These are phyloP conservation scores for Oreortyx pictus DNA, from an alignment of 2,797 vertebrate species.

Conservation along the genomic window DNA sequence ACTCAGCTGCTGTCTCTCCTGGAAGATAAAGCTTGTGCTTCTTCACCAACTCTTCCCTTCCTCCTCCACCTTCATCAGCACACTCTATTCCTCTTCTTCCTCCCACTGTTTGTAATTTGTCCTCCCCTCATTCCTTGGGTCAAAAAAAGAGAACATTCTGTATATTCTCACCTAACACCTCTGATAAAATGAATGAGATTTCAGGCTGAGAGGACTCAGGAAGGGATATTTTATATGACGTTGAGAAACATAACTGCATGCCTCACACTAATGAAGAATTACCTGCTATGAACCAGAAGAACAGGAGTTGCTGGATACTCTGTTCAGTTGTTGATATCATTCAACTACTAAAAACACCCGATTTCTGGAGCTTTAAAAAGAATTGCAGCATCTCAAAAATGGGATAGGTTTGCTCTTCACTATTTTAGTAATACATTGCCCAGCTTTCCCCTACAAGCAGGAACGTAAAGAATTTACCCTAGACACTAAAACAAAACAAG, in stretches of 20 bases:
- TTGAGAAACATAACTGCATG: background rate
- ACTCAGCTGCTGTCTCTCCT: background rate
- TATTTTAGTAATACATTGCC: slow-evolving; percentile 31
- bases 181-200: slow-evolving; percentile 42
- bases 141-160: background rate
- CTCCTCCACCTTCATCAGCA: background rate
- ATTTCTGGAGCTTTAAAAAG: slow-evolving; percentile 36
- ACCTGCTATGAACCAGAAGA: slow-evolving; percentile 43
- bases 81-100: background rate
- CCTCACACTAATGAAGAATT: slow-evolving; percentile 45
- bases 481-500: background rate
- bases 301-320: background rate
- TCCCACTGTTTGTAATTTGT: background rate
- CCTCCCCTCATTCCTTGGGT: background rate
- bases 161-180: background rate
- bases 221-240: slow-evolving; percentile 23
- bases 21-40: slow-evolving; percentile 12
- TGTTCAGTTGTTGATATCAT: slow-evolving; percentile 34
- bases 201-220: slow-evolving; percentile 18
- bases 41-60: background rate
- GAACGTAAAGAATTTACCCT: background rate
- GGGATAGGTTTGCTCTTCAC: slow-evolving; percentile 34
- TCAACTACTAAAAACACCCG: slow-evolving; percentile 11
- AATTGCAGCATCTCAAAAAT: slow-evolving; percentile 33
- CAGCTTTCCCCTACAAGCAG: background rate